Percentiles rank a stretch among this genome's conserved stretches.
Conservation (phyloP, 2,113 vertebrate genomes). For the Jaculus jaculus region DNA sequence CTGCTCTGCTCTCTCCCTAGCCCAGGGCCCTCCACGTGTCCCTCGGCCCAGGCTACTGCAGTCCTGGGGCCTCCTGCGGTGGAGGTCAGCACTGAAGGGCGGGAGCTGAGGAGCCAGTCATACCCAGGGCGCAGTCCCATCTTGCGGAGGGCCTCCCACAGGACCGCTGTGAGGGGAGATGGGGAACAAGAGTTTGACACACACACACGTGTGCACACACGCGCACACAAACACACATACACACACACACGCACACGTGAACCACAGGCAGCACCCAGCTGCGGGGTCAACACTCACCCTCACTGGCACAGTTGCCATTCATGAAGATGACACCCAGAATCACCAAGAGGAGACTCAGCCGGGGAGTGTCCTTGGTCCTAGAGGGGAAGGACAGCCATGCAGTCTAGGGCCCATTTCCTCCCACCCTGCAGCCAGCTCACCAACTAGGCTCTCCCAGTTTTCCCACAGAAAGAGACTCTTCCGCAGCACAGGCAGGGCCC, state of each 20-base stretch:
- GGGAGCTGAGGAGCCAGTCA: constrained; percentile 18
- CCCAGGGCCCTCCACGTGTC: background rate
- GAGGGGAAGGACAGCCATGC: background rate
- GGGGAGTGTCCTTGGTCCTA: constrained; percentile 85
- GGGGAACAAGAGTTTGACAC: background rate
- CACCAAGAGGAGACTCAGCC: constrained; percentile 88
- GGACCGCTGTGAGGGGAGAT: constrained; percentile 68
- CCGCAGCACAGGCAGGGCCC: background rate
- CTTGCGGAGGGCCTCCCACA: constrained; percentile 83
- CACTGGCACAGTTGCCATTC: constrained; percentile 90
- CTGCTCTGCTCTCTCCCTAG: background rate
- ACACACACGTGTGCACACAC: no score
- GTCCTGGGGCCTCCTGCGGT: background rate
- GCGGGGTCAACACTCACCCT: constrained; percentile 84
- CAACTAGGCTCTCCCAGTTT: background rate
- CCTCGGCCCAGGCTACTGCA: background rate
- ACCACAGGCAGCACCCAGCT: background rate
- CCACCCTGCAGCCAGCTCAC: background rate
- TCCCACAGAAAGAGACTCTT: background rate
- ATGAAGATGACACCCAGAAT: constrained; percentile 93
- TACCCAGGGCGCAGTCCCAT: constrained; percentile 82
- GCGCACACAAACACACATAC: no score
- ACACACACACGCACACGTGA: no score
- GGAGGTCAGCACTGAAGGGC: background rate
- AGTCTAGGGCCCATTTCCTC: background rate